Conservation (phyloP, 2,888 invertebrate genomes). For the Prenolepis imparis region DNA sequence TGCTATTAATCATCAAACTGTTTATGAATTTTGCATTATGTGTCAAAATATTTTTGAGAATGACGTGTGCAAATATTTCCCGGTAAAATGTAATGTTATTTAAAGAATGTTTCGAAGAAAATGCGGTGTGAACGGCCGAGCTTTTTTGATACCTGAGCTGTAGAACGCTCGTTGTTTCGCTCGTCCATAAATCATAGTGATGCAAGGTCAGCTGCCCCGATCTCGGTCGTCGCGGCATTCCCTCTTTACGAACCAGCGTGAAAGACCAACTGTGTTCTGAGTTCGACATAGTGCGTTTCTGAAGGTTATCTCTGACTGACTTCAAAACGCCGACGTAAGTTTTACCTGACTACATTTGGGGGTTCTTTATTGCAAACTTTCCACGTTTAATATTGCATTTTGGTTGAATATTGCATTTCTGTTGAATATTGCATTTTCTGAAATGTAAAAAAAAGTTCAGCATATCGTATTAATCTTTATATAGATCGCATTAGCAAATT, state of each 20-base stretch:
- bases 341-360: not conserved
- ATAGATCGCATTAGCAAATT: not conserved
- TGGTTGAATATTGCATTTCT: not conserved
- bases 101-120: constrained; percentile 65
- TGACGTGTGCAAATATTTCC: constrained; percentile 71
- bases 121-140: constrained; percentile 74
- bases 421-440: not conserved
- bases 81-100: constrained; percentile 52
- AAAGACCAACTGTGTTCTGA: constrained; percentile 74
- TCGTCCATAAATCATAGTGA: constrained; percentile 82
- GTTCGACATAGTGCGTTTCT: constrained; percentile 50
- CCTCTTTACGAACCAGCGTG: constrained; percentile 77
- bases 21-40: constrained; percentile 69
- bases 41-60: constrained; percentile 82
- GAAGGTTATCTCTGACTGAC: constrained; percentile 36
- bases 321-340: not conserved
- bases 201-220: constrained; percentile 81
- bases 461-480: not conserved
- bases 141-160: constrained; percentile 79
- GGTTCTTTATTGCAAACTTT: not conserved
- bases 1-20: constrained; percentile 70
- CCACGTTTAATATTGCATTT: not conserved
- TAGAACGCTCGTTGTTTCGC: constrained; percentile 79
- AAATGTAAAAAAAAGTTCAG: not conserved
- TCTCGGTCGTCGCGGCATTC: constrained; percentile 73